Evolutionary conservation across 1,140 invertebrate genomes (phyloP).

Genomic region (Semibalanus balanoides): DNA sequence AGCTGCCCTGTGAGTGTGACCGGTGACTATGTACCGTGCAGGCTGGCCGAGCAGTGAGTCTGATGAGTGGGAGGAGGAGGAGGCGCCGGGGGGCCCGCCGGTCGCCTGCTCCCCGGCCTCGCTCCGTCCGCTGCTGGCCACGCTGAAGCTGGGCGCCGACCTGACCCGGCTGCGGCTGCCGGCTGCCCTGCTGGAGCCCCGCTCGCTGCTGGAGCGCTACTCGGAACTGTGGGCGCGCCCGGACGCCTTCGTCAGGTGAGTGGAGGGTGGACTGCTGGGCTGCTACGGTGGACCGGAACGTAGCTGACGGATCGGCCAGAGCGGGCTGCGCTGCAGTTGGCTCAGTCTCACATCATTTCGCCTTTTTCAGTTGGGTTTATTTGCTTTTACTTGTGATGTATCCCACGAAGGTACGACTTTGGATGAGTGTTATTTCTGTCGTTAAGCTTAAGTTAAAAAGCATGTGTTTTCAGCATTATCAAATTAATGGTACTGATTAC

Average conservation of each 20-base stretch:
- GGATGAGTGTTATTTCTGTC: no score
- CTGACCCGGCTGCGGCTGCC: constrained; percentile 89
- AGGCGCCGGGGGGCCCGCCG: neutral
- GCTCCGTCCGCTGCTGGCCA: constrained; percentile 24
- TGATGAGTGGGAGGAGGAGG: constrained; percentile 29
- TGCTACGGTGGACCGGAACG: no score
- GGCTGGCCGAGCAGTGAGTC: constrained; percentile 16
- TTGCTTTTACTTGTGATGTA: no score
- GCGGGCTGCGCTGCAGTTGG: no score
- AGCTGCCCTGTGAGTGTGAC: neutral
- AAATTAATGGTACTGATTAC: no score
- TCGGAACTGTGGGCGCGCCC: constrained; percentile 98
- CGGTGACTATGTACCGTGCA: constrained; percentile 5
- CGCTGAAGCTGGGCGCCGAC: constrained; percentile 87
- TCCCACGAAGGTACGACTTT: no score
- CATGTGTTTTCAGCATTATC: no score
- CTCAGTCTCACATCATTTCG: no score
- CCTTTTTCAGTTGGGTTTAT: no score
- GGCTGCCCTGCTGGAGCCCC: constrained; percentile 74
- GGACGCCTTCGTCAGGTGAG: constrained; percentile 69
- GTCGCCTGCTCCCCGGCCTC: constrained; percentile 29
- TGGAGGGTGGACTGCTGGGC: neutral
- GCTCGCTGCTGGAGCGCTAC: constrained; percentile 93
- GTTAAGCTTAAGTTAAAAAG: no score
- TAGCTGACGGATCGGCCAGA: no score